These are phyloP conservation scores for Caracal caracal DNA, from an alignment of 2,113 vertebrate species.

Conservation along the genomic window DNA sequence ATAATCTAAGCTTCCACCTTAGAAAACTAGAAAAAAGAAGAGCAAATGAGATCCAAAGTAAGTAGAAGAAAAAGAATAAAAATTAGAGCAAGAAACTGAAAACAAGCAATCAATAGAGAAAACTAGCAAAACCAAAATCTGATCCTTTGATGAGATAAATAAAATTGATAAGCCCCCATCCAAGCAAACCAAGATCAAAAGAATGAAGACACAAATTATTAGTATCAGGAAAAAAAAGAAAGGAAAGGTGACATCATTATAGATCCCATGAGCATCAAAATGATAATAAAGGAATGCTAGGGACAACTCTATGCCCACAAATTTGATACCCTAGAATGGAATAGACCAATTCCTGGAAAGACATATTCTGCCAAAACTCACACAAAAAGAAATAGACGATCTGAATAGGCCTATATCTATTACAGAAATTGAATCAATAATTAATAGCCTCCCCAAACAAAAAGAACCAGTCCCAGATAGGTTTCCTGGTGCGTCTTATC, in stretches of 20 bases:
- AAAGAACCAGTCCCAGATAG: neutral
- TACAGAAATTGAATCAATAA: neutral
- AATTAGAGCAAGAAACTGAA: neutral
- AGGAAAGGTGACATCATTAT: neutral
- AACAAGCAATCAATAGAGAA: neutral
- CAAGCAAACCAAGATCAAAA: neutral
- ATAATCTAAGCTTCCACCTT: neutral
- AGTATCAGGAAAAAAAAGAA: neutral
- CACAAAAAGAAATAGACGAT: neutral
- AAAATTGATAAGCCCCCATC: neutral
- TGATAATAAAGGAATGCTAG: neutral
- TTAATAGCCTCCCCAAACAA: constrained; percentile 15
- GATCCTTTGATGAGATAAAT: neutral
- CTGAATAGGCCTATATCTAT: constrained; percentile 6
- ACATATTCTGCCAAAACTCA: neutral
- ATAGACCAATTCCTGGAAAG: neutral
- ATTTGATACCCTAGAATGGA: neutral
- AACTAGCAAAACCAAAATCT: constrained; percentile 19
- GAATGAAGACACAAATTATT: neutral
- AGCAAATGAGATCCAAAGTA: constrained; percentile 10
- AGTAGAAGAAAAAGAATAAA: constrained; percentile 1
- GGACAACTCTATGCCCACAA: neutral
- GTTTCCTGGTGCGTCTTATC: neutral
- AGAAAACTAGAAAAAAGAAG: neutral
- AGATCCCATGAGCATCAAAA: neutral